Evolutionary conservation across 30 jellyfish, hydroid and myxozoan species (phyloP).

Genomic region (Catostylus mosaicus): DNA sequence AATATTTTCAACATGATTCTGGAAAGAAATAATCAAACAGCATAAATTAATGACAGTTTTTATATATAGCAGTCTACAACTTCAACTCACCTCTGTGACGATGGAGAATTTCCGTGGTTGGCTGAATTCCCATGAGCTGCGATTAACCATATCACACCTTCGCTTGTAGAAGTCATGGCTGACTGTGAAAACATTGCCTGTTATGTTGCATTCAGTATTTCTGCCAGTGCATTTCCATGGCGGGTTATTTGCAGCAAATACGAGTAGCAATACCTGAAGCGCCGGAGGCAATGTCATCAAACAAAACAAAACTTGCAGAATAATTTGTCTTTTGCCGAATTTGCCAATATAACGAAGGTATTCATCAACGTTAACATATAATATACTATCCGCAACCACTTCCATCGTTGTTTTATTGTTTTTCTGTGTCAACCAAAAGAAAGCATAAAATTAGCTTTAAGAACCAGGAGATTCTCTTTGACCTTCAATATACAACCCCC

Average conservation of each 20-base stretch:
- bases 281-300: constrained; percentile 80
- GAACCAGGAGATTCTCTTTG: no score
- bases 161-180: constrained; percentile 36
- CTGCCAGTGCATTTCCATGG: constrained; percentile 74
- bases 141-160: constrained; percentile 71
- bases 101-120: constrained; percentile 80
- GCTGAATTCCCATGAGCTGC: constrained; percentile 76
- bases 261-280: constrained; percentile 73
- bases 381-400: background rate
- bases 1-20: no score
- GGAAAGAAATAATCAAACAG: no score
- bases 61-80: no score
- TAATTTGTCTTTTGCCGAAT: constrained; percentile 75
- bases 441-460: no score
- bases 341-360: constrained; percentile 74
- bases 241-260: constrained; percentile 82
- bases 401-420: no score
- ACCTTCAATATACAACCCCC: no score
- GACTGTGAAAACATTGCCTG: constrained; percentile 33
- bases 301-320: constrained; percentile 67
- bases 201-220: constrained; percentile 64
- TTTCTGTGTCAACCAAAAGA: no score
- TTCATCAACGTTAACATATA: constrained; percentile 77
- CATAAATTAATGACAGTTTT: no score
- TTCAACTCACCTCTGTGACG: constrained; percentile 83